Evolutionary conservation across 2,888 invertebrate species (phyloP).

Genomic region (Torymus auratus): DNA sequence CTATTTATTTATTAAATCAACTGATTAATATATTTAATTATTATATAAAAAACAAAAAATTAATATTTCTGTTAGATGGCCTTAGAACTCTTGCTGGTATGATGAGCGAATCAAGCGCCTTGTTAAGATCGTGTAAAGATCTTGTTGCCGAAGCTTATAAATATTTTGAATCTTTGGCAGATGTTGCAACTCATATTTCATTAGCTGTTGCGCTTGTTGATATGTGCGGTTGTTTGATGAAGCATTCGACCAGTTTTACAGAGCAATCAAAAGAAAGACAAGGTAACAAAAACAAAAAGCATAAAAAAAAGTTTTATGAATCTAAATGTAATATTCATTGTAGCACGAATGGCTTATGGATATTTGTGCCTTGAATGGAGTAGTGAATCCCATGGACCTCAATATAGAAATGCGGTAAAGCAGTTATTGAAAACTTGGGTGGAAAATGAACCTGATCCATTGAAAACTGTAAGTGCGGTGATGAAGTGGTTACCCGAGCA

Average conservation of each 20-base stretch:
- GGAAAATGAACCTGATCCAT: slow-evolving; percentile 70
- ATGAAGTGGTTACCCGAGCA: slow-evolving; percentile 80
- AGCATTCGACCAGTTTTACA: slow-evolving; percentile 69
- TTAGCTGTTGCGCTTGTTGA: slow-evolving; percentile 71
- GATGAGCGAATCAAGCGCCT: slow-evolving; percentile 64
- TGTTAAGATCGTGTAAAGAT: slow-evolving; percentile 70
- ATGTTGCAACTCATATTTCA: slow-evolving; percentile 73
- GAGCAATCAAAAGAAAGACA: slow-evolving; percentile 68
- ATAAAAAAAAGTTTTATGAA: slow-evolving; percentile 14
- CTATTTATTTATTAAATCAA: slow-evolving; percentile 7
- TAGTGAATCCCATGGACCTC: slow-evolving; percentile 64
- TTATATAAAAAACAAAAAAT: no score
- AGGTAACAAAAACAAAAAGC: slow-evolving; percentile 63
- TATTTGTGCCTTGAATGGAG: slow-evolving; percentile 71
- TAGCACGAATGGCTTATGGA: slow-evolving; percentile 71
- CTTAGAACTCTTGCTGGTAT: slow-evolving; percentile 70
- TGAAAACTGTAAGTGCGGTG: slow-evolving; percentile 80
- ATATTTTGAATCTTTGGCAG: slow-evolving; percentile 73
- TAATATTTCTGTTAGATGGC: slow-evolving; percentile 63
- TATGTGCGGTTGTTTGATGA: slow-evolving; percentile 71
- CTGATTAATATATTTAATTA: no score
- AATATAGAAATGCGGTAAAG: slow-evolving; percentile 69
- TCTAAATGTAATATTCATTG: slow-evolving; percentile 34
- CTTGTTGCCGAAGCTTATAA: slow-evolving; percentile 73
- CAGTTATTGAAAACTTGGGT: slow-evolving; percentile 73